These are phyloP conservation scores for Invenusta paracnida DNA, from an alignment of 2,888 invertebrate genomes.

Conservation along the genomic window DNA sequence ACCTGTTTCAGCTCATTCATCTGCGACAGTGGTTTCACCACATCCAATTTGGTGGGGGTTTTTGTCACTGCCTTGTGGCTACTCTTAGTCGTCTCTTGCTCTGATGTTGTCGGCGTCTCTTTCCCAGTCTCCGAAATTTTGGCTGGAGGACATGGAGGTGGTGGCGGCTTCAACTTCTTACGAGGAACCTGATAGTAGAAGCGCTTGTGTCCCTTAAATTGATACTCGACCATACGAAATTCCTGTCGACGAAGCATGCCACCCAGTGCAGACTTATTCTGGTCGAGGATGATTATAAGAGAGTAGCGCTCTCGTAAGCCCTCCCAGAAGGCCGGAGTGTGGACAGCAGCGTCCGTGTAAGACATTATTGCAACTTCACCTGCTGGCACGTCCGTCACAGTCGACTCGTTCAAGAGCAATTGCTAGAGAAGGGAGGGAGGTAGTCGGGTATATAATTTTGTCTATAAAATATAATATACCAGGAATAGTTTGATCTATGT, in stretches of 20 bases:
- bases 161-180: neutral
- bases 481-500: no score
- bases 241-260: constrained; percentile 27
- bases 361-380: constrained; percentile 35
- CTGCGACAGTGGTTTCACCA: neutral
- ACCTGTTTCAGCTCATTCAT: neutral
- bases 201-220: constrained; percentile 36
- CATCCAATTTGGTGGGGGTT: neutral
- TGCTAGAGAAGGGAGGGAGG: constrained; percentile 6
- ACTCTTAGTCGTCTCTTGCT: no score
- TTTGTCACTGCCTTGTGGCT: neutral
- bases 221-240: constrained; percentile 31
- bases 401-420: constrained; percentile 8
- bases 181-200: constrained; percentile 23
- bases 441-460: no score
- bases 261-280: constrained; percentile 23
- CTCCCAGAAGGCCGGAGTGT: constrained; percentile 36
- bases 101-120: no score
- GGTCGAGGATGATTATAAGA: constrained; percentile 34
- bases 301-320: neutral
- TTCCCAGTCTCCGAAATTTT: no score
- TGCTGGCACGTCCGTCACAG: constrained; percentile 3
- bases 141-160: no score
- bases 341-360: constrained; percentile 38
- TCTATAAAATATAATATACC: no score